Percentiles rank a stretch among this genome's conserved stretches.
Conservation (phyloP, 1,140 invertebrate species). For the Ips nitidus region DNA sequence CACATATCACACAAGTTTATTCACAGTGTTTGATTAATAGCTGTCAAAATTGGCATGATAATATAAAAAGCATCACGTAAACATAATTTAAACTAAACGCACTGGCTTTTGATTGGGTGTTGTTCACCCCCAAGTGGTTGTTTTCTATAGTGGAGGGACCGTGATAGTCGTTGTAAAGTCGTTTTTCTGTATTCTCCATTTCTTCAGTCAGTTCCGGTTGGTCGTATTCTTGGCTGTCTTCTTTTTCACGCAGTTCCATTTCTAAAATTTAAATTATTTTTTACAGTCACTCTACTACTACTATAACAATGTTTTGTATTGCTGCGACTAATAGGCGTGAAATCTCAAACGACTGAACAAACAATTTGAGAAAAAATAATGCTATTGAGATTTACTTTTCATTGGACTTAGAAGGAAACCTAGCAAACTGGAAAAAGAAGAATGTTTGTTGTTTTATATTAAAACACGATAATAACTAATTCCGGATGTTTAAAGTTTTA, state of each 20-base stretch:
- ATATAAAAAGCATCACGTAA: slow-evolving; percentile 30
- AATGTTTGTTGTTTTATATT: too few relatives aligned
- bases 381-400: too few relatives aligned
- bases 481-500: too few relatives aligned
- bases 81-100: slow-evolving; percentile 27
- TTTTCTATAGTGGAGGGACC: slow-evolving; percentile 46
- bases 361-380: too few relatives aligned
- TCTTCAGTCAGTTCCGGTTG: slow-evolving; percentile 37
- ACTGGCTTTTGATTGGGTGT: slow-evolving; percentile 35
- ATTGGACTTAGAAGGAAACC: too few relatives aligned
- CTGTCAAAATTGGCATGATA: slow-evolving; percentile 44
- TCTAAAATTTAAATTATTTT: slow-evolving; percentile 39
- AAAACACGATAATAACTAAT: too few relatives aligned
- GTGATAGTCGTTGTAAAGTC: slow-evolving; percentile 48
- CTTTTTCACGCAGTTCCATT: slow-evolving; percentile 48
- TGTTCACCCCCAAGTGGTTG: slow-evolving; percentile 38
- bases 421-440: too few relatives aligned
- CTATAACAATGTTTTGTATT: slow-evolving; percentile 5
- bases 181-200: slow-evolving; percentile 42
- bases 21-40: slow-evolving; percentile 42
- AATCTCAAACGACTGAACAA: slow-evolving; percentile 1
- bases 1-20: slow-evolving; percentile 49
- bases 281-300: too few relatives aligned
- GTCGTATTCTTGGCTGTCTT: slow-evolving; percentile 44
- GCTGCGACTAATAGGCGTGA: too few relatives aligned